These are phyloP conservation scores for Cheilosia grossa DNA, from an alignment of 2,888 invertebrate species.

Conservation along the genomic window DNA sequence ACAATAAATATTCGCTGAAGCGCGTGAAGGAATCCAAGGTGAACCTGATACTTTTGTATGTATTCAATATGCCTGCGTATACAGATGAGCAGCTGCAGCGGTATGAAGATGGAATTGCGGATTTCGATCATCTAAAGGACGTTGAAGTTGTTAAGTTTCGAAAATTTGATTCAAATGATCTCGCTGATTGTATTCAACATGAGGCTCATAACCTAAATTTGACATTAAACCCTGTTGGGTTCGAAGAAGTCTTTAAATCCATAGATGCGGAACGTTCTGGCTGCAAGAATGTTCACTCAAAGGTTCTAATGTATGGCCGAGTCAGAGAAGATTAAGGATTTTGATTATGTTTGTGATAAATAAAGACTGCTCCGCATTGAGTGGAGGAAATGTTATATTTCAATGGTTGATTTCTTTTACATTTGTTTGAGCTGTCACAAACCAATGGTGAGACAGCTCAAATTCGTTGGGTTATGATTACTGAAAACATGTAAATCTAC, in stretches of 20 bases:
- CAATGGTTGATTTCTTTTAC: not conserved
- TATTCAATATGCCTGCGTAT: slow-evolving; percentile 79
- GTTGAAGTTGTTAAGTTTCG: slow-evolving; percentile 78
- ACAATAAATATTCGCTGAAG: slow-evolving; percentile 75
- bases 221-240: slow-evolving; percentile 71
- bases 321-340: not conserved
- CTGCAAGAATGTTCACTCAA: slow-evolving; percentile 80
- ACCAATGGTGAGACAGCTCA: too few relatives aligned
- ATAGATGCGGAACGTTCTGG: slow-evolving; percentile 78
- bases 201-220: slow-evolving; percentile 76
- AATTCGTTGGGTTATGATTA: too few relatives aligned
- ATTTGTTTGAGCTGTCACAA: not conserved
- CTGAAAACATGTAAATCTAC: too few relatives aligned
- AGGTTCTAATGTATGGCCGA: slow-evolving; percentile 77
- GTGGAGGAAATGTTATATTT: slow-evolving; percentile 1
- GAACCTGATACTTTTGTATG: slow-evolving; percentile 78
- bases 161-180: slow-evolving; percentile 76
- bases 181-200: slow-evolving; percentile 78
- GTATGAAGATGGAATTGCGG: slow-evolving; percentile 64
- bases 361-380: slow-evolving; percentile 58
- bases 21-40: slow-evolving; percentile 16
- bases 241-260: slow-evolving; percentile 77
- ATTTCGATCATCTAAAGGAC: slow-evolving; percentile 72
- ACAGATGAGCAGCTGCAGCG: slow-evolving; percentile 51
- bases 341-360: slow-evolving; percentile 53